Evolutionary conservation across 1,140 invertebrate species (phyloP).

Genomic region (Caligus rogercresseyi): DNA sequence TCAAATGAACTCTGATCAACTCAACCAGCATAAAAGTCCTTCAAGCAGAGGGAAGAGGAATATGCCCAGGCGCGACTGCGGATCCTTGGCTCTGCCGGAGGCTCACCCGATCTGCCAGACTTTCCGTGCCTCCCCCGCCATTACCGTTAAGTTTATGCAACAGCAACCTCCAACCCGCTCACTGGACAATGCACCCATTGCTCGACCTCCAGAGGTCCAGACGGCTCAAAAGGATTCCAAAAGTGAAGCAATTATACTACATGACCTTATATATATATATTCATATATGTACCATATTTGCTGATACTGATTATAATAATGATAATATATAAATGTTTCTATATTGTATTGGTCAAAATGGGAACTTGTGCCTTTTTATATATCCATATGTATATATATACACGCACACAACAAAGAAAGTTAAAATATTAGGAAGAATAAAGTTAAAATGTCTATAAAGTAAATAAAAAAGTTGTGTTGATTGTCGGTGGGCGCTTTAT

Average conservation of each 20-base stretch:
- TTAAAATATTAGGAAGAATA: no score
- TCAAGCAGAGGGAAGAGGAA: conserved; percentile 29
- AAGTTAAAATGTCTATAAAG: no score
- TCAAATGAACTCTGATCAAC: neutral
- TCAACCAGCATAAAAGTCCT: conserved; percentile 24
- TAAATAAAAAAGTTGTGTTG: no score
- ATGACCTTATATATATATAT: neutral
- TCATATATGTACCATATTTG: neutral
- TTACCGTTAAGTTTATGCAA: conserved; percentile 19
- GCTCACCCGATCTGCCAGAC: neutral
- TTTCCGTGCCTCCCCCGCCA: neutral
- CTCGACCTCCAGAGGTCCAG: conserved; percentile 4
- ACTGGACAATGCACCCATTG: neutral
- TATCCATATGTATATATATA: no score
- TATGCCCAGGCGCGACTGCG: conserved; percentile 29
- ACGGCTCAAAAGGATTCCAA: conserved; percentile 13
- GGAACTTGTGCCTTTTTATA: no score
- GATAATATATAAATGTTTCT: no score
- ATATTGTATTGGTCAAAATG: no score
- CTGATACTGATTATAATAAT: no score
- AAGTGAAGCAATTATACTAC: neutral
- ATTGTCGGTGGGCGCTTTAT: no score
- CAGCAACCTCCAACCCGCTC: neutral
- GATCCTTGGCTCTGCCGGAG: conserved; percentile 26
- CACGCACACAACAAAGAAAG: no score